These are phyloP conservation scores for Tuberolachnus salignus DNA, from an alignment of 2,888 invertebrate species.

Conservation along the genomic window DNA sequence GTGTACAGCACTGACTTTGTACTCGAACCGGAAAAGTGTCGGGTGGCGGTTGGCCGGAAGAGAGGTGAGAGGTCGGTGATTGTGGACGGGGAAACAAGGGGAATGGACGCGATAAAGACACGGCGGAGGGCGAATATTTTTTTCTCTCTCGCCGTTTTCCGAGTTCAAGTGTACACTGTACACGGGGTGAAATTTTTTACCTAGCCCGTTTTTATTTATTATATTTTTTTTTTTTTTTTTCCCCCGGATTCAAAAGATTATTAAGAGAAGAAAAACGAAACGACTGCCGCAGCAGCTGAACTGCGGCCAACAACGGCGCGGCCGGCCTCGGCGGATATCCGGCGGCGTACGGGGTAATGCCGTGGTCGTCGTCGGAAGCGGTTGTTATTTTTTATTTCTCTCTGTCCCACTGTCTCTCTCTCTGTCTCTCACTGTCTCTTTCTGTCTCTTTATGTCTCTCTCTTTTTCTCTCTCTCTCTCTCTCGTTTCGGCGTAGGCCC, in stretches of 20 bases:
- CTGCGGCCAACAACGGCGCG: neutral
- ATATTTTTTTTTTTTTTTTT: neutral
- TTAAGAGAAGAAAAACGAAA: slow-evolving; percentile 29
- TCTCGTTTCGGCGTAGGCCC: neutral
- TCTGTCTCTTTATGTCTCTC: too few species aligned
- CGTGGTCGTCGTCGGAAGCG: neutral
- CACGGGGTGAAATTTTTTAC: neutral
- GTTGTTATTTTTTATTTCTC: neutral
- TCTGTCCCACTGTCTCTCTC: too few species aligned
- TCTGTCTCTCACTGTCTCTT: too few species aligned
- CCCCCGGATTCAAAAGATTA: slow-evolving; percentile 19
- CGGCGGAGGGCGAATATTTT: neutral
- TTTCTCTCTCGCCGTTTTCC: neutral
- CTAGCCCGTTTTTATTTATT: too few species aligned
- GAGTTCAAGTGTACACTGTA: slow-evolving; percentile 13
- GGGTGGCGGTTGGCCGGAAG: too few species aligned
- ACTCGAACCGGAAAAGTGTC: neutral
- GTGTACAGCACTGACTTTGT: slow-evolving; percentile 17
- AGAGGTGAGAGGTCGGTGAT: neutral
- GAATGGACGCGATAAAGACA: neutral
- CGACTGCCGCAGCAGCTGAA: neutral
- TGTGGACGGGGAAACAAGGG: neutral
- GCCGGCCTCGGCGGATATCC: neutral
- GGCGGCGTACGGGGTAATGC: neutral
- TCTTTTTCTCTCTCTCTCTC: too few species aligned